Conservation (phyloP, 2,113 vertebrate genomes). For the Lophius piscatorius region DNA sequence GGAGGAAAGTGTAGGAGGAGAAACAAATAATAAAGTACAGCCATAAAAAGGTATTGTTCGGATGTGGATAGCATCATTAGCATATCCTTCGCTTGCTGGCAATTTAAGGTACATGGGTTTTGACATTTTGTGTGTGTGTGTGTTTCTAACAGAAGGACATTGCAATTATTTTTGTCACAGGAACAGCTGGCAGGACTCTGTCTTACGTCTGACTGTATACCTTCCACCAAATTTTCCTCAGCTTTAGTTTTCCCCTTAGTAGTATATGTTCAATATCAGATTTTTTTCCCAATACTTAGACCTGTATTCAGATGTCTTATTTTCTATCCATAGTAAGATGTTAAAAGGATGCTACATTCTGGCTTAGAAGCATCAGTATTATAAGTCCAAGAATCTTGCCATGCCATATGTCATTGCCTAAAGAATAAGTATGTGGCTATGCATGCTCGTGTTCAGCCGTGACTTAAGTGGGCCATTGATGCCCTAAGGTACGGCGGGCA, state of each 20-base stretch:
- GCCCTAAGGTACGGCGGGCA: constrained; percentile 60
- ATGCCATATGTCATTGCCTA: constrained; percentile 41
- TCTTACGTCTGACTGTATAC: constrained; percentile 26
- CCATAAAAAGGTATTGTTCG: neutral
- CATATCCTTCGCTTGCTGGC: constrained; percentile 9
- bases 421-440: constrained; percentile 29
- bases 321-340: too few relatives aligned
- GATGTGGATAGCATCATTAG: constrained; percentile 1
- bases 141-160: constrained; percentile 32
- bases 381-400: constrained; percentile 11
- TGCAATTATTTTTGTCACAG: constrained; percentile 49
- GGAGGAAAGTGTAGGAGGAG: neutral
- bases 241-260: neutral
- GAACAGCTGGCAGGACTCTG: constrained; percentile 50
- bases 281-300: neutral
- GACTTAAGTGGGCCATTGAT: constrained; percentile 72
- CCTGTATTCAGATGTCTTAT: constrained; percentile 5
- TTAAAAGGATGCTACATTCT: too few relatives aligned
- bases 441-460: constrained; percentile 32
- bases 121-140: constrained; percentile 7
- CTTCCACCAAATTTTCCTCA: constrained; percentile 2
- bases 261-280: too few relatives aligned
- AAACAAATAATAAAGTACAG: constrained; percentile 10
- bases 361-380: constrained; percentile 21
- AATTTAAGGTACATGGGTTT: constrained; percentile 20